These are phyloP conservation scores for Decapterus maruadsi DNA, from an alignment of 2,797 vertebrate genomes.

Conservation along the genomic window DNA sequence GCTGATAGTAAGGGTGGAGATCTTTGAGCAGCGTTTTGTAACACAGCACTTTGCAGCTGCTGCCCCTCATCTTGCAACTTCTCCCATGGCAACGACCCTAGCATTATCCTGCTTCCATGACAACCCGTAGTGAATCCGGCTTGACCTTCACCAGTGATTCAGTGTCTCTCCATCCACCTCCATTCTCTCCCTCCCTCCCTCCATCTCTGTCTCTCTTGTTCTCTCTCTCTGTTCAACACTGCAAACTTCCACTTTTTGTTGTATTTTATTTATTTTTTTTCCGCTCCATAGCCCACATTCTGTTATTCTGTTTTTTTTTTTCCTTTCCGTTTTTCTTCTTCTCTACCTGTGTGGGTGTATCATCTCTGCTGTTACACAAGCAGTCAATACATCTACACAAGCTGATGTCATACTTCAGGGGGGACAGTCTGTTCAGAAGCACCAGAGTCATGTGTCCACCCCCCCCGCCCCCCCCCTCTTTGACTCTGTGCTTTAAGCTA, in stretches of 20 bases:
- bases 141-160: conserved; percentile 86
- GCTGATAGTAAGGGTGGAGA: conserved; percentile 60
- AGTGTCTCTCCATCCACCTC: conserved; percentile 81
- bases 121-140: conserved; percentile 82
- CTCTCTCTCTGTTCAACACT: conserved; percentile 53
- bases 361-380: conserved; percentile 76
- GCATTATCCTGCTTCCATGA: conserved; percentile 85
- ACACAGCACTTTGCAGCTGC: conserved; percentile 55
- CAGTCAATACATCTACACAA: conserved; percentile 64
- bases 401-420: conserved; percentile 75
- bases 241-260: conserved; percentile 58
- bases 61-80: conserved; percentile 69
- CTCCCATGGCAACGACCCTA: conserved; percentile 82
- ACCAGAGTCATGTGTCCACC: conserved; percentile 34
- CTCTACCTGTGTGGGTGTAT: conserved; percentile 75
- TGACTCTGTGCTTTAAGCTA: conserved; percentile 67
- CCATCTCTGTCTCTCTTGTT: conserved; percentile 59
- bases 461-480: conserved; percentile 52
- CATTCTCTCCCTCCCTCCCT: conserved; percentile 63
- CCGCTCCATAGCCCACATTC: conserved; percentile 60
- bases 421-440: conserved; percentile 65
- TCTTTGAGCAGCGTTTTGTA: conserved; percentile 61
- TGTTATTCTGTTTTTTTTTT: conserved; percentile 46
- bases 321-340: neutral
- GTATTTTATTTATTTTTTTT: conserved; percentile 17